Percentiles rank a stretch among this genome's conserved stretches.
phyloP scores from a whole-genome alignment of 1,140 invertebrate genomes.

The Drosophila bifasciata region DNA sequence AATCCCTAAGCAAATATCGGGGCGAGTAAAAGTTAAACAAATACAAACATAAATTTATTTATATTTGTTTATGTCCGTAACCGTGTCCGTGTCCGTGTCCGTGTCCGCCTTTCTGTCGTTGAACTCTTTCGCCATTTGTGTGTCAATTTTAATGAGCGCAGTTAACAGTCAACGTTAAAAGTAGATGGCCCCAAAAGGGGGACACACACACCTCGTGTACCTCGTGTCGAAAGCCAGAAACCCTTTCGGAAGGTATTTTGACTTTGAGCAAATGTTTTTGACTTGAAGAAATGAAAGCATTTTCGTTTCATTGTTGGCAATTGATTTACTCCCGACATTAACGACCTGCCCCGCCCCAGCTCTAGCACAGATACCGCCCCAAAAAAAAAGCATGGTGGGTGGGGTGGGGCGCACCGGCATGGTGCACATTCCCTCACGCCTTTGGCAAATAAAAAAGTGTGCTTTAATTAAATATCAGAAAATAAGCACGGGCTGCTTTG shows the following conservation, averaged over 20 bases:
- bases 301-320: constrained; percentile 15
- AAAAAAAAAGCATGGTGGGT: background rate
- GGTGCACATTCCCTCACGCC: constrained; percentile 40
- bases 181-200: constrained; percentile 14
- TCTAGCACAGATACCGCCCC: constrained; percentile 3
- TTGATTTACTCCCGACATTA: constrained; percentile 58
- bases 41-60: constrained; percentile 62
- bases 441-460: constrained; percentile 35
- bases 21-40: constrained; percentile 69
- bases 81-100: constrained; percentile 23
- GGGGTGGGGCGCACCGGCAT: no score
- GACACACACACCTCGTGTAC: no score
- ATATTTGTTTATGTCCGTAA: constrained; percentile 25
- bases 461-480: constrained; percentile 63
- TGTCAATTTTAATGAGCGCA: constrained; percentile 68
- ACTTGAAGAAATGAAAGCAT: no score
- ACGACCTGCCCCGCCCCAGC: constrained; percentile 13
- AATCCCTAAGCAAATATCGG: constrained; percentile 52
- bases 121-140: constrained; percentile 60
- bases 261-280: no score
- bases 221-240: no score
- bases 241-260: no score
- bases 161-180: constrained; percentile 14
- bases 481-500: constrained; percentile 13
- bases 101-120: constrained; percentile 50